Percentiles rank a stretch among this genome's conserved stretches.
Conservation (phyloP, 2,113 vertebrate species). For the Limanda limanda region DNA sequence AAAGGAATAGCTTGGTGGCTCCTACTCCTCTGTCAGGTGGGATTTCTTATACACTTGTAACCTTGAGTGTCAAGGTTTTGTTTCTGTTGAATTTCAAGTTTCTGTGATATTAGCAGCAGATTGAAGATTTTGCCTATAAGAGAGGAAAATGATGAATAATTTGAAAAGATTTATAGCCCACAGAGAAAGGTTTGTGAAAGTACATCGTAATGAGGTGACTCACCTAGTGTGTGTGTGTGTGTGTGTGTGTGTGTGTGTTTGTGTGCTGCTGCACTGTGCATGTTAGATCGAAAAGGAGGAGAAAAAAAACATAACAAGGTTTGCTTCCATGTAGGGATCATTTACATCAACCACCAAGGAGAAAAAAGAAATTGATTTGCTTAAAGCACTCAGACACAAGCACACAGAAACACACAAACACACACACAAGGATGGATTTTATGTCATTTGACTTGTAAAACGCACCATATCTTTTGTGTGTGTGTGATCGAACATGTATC, state of each 20-base stretch:
- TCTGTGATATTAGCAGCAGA: background rate
- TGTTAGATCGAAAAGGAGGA: conserved; percentile 20
- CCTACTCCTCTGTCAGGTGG: conserved; percentile 23
- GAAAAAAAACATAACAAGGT: conserved; percentile 40
- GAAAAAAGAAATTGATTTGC: conserved; percentile 47
- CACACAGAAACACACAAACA: conserved; percentile 2
- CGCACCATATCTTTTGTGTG: conserved; percentile 4
- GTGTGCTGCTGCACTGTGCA: background rate
- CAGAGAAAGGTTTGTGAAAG: background rate
- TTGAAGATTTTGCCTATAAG: background rate
- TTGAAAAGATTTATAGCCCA: conserved; percentile 12
- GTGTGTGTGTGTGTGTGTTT: background rate
- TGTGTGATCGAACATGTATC: conserved; percentile 40
- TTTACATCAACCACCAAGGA: conserved; percentile 52
- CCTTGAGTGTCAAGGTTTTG: background rate
- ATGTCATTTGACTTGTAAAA: conserved; percentile 56
- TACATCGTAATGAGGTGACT: conserved; percentile 25
- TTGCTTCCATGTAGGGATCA: conserved; percentile 49
- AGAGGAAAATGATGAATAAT: background rate
- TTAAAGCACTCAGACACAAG: conserved; percentile 33
- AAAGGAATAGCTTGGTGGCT: conserved; percentile 20
- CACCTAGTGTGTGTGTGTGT: conserved; percentile 8
- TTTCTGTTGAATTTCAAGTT: background rate
- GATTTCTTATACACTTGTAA: conserved; percentile 38
- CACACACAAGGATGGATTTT: conserved; percentile 28